Conservation (phyloP, 2,888 invertebrate genomes). For the Aproaerema taeniolella region DNA sequence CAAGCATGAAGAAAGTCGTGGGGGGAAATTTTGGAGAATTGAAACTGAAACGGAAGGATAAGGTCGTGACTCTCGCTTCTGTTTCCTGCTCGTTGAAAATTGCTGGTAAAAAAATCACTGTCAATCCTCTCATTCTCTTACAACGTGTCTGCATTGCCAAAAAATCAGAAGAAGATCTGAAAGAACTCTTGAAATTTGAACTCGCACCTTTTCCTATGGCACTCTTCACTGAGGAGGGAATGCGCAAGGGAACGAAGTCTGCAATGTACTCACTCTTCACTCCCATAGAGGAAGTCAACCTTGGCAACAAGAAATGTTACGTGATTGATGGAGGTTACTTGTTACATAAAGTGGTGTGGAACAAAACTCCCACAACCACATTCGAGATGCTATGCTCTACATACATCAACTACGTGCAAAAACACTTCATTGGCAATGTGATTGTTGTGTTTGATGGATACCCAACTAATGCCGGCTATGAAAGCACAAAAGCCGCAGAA, state of each 20-base stretch:
- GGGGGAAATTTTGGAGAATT: not conserved
- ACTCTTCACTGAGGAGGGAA: not conserved
- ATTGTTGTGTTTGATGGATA: slow-evolving; percentile 1
- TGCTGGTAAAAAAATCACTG: not conserved
- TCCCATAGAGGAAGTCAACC: not conserved
- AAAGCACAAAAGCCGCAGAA: slow-evolving; percentile 1
- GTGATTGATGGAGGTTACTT: not conserved
- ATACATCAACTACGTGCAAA: not conserved
- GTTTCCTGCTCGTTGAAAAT: not conserved
- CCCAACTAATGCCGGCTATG: not conserved
- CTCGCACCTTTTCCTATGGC: not conserved
- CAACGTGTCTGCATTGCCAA: not conserved
- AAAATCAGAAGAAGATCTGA: not conserved
- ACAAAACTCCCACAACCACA: not conserved
- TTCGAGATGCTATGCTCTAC: not conserved
- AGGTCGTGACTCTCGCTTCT: not conserved
- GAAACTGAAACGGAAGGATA: not conserved
- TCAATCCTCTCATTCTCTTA: not conserved
- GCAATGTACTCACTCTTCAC: not conserved
- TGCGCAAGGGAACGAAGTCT: not conserved
- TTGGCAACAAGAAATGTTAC: not conserved
- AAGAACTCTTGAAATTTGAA: no score
- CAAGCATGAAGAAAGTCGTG: not conserved
- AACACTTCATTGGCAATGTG: not conserved
- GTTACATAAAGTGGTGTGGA: slow-evolving; percentile 1